Base-by-base conservation (phyloP, 2,888 invertebrate species). In the Caenorhabditis zanzibari region DNA sequence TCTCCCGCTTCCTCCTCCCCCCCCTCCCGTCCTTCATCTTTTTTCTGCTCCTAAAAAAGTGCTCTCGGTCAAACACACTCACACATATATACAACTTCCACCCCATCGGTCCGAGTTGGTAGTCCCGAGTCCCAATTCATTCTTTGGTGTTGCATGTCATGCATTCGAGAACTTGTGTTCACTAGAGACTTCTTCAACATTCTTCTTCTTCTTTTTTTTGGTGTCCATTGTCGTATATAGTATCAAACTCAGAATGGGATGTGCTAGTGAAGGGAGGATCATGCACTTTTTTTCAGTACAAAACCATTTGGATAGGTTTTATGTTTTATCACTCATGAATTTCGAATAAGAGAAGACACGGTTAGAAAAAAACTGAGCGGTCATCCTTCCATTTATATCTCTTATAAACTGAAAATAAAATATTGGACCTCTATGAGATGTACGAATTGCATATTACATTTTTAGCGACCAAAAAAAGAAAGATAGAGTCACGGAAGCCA, bases 141-240 rank as follows among this genome's bases (percentile, higher is more conserved):
- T 79, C 64, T 66, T 47, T 72, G 80, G 72, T 82, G 82, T 82
- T 82, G 82, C 82, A 76, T 82, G 82, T 82, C 82, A 82, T 82
- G 82, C 76, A 82, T 82, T 82, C 76, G 41, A 69, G 74, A 81
- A 74, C 74, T 74, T 81, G 61, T 73, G 81, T 81, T 76, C 76
- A 76, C 76, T 59, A 59, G 64, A 68, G 68, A 68, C 75, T 76
- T 75, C 54, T 68, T 68, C 49, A 44, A 32, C 49, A 28, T 44
- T 63, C 38, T 58, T 66, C 54, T 12, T 3, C 35, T 47, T 38
- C 22, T 44, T 56, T 35, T 68, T 56, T 56, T 26, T 47, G 16
- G 10, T n/a, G 16, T 14, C 22, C 47, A 19, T 68, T 26, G 54
- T 68, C 54, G 66, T 68, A 22, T 41, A 61, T 61, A 68, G 68